A percentile compares a stretch with the other conserved stretches of the same genome.
phyloP scores from a whole-genome alignment of 1,140 invertebrate genomes.

The Zaprionus davidi region DNA sequence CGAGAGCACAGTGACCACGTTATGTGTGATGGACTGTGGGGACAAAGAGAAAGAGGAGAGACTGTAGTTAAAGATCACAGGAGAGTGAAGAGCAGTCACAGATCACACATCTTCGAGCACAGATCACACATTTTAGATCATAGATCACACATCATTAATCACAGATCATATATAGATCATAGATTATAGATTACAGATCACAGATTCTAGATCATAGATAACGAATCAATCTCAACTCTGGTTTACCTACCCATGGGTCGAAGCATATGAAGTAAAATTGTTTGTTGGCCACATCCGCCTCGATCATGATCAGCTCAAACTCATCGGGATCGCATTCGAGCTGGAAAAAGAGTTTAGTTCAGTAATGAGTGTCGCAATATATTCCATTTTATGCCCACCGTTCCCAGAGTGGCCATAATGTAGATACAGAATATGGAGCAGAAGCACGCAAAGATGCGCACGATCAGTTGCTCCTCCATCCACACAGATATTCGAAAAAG shows the following conservation, averaged over 20 bases:
- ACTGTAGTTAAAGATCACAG: no score
- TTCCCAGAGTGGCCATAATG: slow-evolving; percentile 1
- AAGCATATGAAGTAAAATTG: slow-evolving; percentile 76
- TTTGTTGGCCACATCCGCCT: slow-evolving; percentile 15
- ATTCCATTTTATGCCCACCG: slow-evolving; percentile 12
- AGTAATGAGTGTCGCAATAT: background rate
- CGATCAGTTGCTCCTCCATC: slow-evolving; percentile 14
- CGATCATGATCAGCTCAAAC: slow-evolving; percentile 39
- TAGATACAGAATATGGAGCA: slow-evolving; percentile 17
- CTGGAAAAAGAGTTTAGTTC: background rate
- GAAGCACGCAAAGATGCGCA: slow-evolving; percentile 11
- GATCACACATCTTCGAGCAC: no score
- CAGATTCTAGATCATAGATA: background rate
- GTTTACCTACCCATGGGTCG: slow-evolving; percentile 7
- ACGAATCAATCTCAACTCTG: background rate
- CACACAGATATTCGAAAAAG: slow-evolving; percentile 13
- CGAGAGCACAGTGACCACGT: slow-evolving; percentile 89
- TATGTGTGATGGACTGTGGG: slow-evolving; percentile 91
- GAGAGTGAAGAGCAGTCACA: background rate
- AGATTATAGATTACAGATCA: background rate
- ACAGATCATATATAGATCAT: no score
- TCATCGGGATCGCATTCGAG: slow-evolving; percentile 20
- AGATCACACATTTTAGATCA: no score
- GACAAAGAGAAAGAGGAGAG: background rate
- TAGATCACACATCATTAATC: no score